Percentiles rank a stretch among this genome's conserved stretches.
phyloP scores from a whole-genome alignment of 1,140 invertebrate species.

The Samia ricini region DNA sequence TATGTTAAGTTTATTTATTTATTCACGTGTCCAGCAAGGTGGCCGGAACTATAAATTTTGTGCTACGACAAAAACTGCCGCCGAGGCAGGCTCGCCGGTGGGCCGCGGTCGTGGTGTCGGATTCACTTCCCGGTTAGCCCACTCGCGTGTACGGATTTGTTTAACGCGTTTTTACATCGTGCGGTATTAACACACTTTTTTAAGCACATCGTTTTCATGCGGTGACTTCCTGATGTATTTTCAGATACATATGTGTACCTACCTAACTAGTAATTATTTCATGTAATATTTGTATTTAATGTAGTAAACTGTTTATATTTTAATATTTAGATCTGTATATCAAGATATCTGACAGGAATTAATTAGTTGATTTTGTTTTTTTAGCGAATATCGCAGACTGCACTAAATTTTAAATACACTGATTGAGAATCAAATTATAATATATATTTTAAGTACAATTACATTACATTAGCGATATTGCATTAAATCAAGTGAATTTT shows the following conservation, averaged over 20 bases:
- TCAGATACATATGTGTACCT: not conserved
- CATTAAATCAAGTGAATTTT: too few relatives aligned
- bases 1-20: slow-evolving; percentile 38
- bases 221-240: slow-evolving; percentile 6
- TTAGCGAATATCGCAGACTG: too few relatives aligned
- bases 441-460: too few relatives aligned
- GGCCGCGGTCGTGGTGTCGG: slow-evolving; percentile 56
- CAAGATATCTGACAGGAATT: too few relatives aligned
- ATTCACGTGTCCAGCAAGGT: slow-evolving; percentile 46
- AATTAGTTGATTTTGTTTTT: too few relatives aligned
- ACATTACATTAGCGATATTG: too few relatives aligned
- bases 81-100: slow-evolving; percentile 50
- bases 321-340: too few relatives aligned
- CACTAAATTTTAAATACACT: too few relatives aligned
- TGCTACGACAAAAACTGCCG: slow-evolving; percentile 39
- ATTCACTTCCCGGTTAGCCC: slow-evolving; percentile 50
- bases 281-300: not conserved
- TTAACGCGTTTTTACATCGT: slow-evolving; percentile 6
- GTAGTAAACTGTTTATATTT: too few relatives aligned
- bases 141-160: slow-evolving; percentile 25
- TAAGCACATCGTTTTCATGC: slow-evolving; percentile 2
- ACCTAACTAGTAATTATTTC: not conserved
- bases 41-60: slow-evolving; percentile 65
- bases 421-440: too few relatives aligned
- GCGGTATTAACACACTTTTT: slow-evolving; percentile 12